Evolutionary conservation across 1,140 invertebrate genomes (phyloP), one percentile per base, ranked within the genome.

Genomic region (Musca domestica): DNA sequence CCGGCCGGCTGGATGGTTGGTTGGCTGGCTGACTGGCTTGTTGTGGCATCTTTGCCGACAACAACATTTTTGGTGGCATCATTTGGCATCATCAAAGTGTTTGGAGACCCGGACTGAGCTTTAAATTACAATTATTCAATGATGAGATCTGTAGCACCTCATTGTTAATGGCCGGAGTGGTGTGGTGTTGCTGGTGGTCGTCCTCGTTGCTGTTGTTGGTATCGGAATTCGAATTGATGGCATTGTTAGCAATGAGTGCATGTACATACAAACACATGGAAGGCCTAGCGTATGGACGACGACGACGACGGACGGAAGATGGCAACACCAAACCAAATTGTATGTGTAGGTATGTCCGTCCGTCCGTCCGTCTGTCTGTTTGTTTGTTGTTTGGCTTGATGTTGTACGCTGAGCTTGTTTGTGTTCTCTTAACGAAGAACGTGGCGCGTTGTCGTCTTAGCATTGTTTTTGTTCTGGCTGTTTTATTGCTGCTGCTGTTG

Each of bases 81-180:
- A n/a, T 22, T 58, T 7, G 27, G 27, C 56, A 41, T 61, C 56
- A 61, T 56, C 9, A 30, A 34, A 58, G 27, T 34, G 56, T 58
- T 61, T 27, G 27, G 7, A 41, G 34, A 61, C 34, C 34, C 34
- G 34, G 34, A 19, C 34, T 61, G 17, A 61, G 19, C 56, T 41
- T 61, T 61, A 61, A 61, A 61, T 61, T 61, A 61, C 56, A 61
- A 61, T 61, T 61, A 61, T 61, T 61, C 34, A 61, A 61, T 61
- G 56, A 61, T 41, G 56, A 61, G 56, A 34, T 61, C 56, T 61
- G 56, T 61, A 61, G 56, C 56, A 61, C 56, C 56, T 61, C 56
- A 17, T 61, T 61, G 56, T 61, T 61, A 61, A 61, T 61, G 56
- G 56, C 34, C 6, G 56, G 6, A 51, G 17, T 51, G 20, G 17